phyloP scores from a whole-genome alignment of 1,140 invertebrate genomes.

The Nymphalis io region DNA sequence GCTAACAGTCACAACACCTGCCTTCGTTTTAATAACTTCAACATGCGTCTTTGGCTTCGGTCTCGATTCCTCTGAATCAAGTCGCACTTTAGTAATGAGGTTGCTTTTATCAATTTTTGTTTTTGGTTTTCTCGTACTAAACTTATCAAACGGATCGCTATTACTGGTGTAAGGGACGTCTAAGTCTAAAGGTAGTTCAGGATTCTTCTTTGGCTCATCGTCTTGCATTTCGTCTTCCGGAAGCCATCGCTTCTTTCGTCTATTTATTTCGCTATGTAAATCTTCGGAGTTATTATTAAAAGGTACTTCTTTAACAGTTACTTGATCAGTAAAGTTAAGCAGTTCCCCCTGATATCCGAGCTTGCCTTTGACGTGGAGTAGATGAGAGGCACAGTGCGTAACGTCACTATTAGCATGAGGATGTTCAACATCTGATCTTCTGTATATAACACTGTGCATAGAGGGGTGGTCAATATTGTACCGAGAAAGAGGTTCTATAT shows the following conservation, averaged over 20 bases:
- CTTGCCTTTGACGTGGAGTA: constrained; percentile 80
- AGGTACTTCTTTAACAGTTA: constrained; percentile 45
- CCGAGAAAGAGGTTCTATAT: constrained; percentile 91
- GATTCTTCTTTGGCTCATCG: constrained; percentile 81
- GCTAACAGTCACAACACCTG: constrained; percentile 79
- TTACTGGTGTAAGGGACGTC: constrained; percentile 83
- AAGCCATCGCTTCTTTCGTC: constrained; percentile 76
- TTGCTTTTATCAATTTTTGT: constrained; percentile 79
- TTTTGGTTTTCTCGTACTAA: constrained; percentile 76
- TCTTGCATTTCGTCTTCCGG: constrained; percentile 81
- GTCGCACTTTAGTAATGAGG: constrained; percentile 75
- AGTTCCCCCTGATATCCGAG: constrained; percentile 64
- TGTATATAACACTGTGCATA: constrained; percentile 92
- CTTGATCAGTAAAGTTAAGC: constrained; percentile 65
- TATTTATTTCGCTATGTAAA: constrained; percentile 64
- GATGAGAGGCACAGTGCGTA: constrained; percentile 81
- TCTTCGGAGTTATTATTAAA: constrained; percentile 62
- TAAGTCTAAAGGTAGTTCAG: constrained; percentile 83
- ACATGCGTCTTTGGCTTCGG: constrained; percentile 84
- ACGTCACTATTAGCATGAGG: constrained; percentile 73
- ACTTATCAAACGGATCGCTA: constrained; percentile 76
- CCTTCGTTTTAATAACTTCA: constrained; percentile 83
- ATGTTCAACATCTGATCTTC: constrained; percentile 88
- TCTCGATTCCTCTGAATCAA: constrained; percentile 80
- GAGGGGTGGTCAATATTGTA: constrained; percentile 83